Percentiles rank a stretch among this genome's conserved stretches.
Conservation (phyloP, 2,888 invertebrate genomes). For the Brachypterus glaber region DNA sequence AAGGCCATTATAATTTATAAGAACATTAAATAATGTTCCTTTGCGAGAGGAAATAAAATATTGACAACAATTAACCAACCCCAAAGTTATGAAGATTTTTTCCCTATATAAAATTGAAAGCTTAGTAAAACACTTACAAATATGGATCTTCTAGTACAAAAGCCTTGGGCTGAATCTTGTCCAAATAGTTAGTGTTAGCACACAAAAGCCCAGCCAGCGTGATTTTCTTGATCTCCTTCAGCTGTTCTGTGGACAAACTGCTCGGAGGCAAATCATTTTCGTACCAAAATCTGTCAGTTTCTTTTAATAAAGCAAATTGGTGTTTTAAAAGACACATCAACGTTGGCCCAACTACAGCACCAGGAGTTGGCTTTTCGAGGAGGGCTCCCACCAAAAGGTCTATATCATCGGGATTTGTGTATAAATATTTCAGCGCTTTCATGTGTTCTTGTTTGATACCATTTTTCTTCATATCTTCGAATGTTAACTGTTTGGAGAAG, state of each 20-base stretch:
- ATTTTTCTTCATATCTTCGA: constrained; percentile 47
- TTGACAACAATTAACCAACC: too few species aligned
- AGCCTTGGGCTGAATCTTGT: constrained; percentile 72
- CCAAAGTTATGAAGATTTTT: too few species aligned
- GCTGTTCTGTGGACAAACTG: constrained; percentile 64
- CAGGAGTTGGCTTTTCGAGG: constrained; percentile 67
- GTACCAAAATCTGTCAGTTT: constrained; percentile 91
- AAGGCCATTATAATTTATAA: too few species aligned
- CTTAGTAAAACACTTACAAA: constrained; percentile 51
- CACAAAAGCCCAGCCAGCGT: constrained; percentile 73
- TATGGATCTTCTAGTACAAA: constrained; percentile 80
- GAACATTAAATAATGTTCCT: too few species aligned
- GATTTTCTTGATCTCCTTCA: constrained; percentile 71
- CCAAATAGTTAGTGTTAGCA: constrained; percentile 58
- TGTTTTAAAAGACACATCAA: constrained; percentile 76
- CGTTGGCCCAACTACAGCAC: constrained; percentile 79
- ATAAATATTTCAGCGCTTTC: constrained; percentile 56
- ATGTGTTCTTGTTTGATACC: constrained; percentile 50
- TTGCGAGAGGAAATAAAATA: too few species aligned
- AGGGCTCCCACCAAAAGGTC: constrained; percentile 79
- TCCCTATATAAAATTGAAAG: background rate
- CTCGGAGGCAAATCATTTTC: constrained; percentile 90
- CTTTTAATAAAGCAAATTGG: constrained; percentile 74
- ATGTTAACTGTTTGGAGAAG: constrained; percentile 21
- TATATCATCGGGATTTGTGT: constrained; percentile 64